Percentiles rank a stretch among this genome's conserved stretches.
phyloP scores from a whole-genome alignment of 2,113 vertebrate genomes.

The Cercocebus atys region DNA sequence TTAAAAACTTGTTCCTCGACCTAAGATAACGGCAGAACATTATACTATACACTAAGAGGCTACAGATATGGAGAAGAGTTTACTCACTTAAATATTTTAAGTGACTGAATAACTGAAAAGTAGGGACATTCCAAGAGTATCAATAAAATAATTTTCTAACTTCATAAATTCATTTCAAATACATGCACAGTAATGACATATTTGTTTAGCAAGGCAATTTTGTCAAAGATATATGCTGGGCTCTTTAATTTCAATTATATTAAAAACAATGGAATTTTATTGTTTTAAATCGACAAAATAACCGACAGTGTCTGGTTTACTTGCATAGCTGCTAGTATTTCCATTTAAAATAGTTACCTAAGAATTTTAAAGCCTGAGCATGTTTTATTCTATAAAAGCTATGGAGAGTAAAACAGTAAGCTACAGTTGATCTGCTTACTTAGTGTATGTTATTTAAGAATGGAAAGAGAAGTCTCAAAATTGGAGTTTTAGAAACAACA shows the following conservation, averaged over 20 bases:
- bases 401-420: background rate
- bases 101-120: background rate
- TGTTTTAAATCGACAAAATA: background rate
- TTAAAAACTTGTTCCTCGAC: background rate
- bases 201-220: background rate
- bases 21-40: background rate
- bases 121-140: background rate
- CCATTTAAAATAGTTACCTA: background rate
- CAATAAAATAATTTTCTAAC: background rate
- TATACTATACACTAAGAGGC: background rate
- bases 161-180: slow-evolving; percentile 36
- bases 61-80: background rate
- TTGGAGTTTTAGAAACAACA: slow-evolving; percentile 5
- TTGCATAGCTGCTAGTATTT: slow-evolving; percentile 5
- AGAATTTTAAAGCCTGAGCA: background rate
- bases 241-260: slow-evolving; percentile 11
- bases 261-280: slow-evolving; percentile 5
- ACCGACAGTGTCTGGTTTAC: background rate
- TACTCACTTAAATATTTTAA: background rate
- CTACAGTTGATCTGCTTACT: background rate
- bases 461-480: slow-evolving; percentile 28
- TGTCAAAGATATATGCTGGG: background rate
- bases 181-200: background rate
- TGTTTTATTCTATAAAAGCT: background rate
- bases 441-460: background rate